Percentiles rank a stretch among this genome's conserved stretches.
These are phyloP conservation scores for Geotrypetes seraphini DNA, from an alignment of 2,797 vertebrate species.

Conservation along the genomic window DNA sequence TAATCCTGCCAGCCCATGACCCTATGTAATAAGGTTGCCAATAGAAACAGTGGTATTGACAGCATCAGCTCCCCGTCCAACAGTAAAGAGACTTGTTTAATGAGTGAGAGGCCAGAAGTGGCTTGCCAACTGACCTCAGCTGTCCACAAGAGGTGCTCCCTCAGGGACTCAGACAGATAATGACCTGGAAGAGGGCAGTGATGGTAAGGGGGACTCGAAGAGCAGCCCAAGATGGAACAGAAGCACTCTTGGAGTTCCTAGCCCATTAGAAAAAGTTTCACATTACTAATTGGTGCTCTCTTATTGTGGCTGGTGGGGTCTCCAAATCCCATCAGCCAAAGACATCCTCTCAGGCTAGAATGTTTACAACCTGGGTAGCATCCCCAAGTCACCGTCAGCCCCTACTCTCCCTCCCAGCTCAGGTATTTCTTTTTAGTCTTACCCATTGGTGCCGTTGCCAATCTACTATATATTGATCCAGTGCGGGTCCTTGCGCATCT, in stretches of 20 bases:
- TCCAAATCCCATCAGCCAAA: no score
- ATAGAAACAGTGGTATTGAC: slow-evolving; percentile 85
- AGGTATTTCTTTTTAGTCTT: no score
- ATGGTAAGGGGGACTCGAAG: slow-evolving; percentile 55
- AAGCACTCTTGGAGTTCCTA: slow-evolving; percentile 72
- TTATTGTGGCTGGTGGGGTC: no score
- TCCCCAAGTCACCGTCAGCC: no score
- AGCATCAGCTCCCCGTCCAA: slow-evolving; percentile 85
- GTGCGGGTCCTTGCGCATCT: no score
- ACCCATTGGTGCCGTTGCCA: no score
- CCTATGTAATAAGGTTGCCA: slow-evolving; percentile 74
- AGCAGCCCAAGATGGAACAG: slow-evolving; percentile 53
- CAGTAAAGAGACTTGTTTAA: slow-evolving; percentile 80
- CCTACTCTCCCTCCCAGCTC: no score
- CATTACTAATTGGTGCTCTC: slow-evolving; percentile 81
- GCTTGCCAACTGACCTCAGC: slow-evolving; percentile 44
- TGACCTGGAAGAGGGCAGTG: slow-evolving; percentile 73
- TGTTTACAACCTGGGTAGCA: no score
- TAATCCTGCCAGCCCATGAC: slow-evolving; percentile 27
- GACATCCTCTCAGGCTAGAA: no score
- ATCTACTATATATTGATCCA: no score
- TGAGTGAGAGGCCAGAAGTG: slow-evolving; percentile 49
- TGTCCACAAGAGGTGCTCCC: no score
- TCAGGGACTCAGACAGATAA: slow-evolving; percentile 72
- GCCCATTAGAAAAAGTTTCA: slow-evolving; percentile 81